Evolutionary conservation across 2,113 vertebrate genomes (phyloP), one percentile per base, ranked within the genome.

Genomic region (Atlantisia rogersi): DNA sequence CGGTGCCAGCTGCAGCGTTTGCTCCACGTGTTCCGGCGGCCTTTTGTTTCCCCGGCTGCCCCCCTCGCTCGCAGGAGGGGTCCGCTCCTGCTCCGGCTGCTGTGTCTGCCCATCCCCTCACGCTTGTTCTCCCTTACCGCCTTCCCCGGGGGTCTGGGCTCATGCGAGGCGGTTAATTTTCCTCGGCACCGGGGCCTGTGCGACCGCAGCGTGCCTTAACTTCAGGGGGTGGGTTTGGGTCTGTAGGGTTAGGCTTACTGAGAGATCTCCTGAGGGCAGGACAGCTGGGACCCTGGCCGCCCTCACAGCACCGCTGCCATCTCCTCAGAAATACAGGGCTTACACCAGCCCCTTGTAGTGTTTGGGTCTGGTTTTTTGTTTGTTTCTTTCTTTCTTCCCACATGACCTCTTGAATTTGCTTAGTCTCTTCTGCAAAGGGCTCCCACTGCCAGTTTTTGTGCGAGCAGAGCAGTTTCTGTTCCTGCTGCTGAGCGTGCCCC

Each of bases 41-140:
- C 52, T 93, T 94, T 96, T 96, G 94, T 94, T 75, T 75, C 64
- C 58, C 35, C 32, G 22, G 35, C 59, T 73, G 85, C 77, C 24
- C 28, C 7, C 9, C 1, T 37, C 4, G 29, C 48, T 63, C 2
- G 5, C 73, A 26, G 73, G 64, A 64, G 65, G 22, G 46, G 59
- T 9, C 48, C 21, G 48, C 48, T 48, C 48, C 69, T 12, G 69
- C n/a, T 19, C 18, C 50, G 50, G 24, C 22, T 48, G 48, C 48
- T 26, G 24, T 25, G 11, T 25, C 68, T 78, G 37, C 65, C 9
- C 83, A 2, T 31, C 68, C 62, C n/a, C 22, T 64, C 29, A 2
- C 20, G 1, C 17, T 22, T 25, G 6, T 86, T 78, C 3, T 3
- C 48, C 31, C 6, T 50, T 18, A 37, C 28, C 21, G 50, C 5